phyloP scores from a whole-genome alignment of 2,113 vertebrate genomes.

The Neopipo cinnamomea region DNA sequence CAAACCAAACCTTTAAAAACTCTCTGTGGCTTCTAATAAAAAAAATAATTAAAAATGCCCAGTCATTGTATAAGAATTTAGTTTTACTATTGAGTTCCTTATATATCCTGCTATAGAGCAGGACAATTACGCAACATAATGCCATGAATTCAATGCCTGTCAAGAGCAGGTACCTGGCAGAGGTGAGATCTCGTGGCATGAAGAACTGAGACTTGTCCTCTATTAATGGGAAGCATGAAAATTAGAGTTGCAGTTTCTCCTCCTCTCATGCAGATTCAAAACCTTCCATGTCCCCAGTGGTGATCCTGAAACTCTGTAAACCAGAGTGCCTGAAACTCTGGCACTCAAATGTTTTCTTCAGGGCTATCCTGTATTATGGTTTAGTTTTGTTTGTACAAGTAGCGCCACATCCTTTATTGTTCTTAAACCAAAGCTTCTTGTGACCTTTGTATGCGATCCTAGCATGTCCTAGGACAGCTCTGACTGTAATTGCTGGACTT shows the following conservation, averaged over 20 bases:
- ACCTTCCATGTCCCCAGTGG: background rate
- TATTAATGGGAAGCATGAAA: background rate
- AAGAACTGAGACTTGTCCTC: background rate
- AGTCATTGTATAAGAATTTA: background rate
- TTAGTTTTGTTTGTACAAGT: background rate
- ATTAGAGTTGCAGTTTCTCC: background rate
- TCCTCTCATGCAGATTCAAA: background rate
- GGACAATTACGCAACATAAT: background rate
- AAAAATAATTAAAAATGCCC: background rate
- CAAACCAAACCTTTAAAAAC: background rate
- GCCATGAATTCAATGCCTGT: background rate
- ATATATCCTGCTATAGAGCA: background rate
- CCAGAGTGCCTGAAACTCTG: background rate
- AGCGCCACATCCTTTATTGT: background rate
- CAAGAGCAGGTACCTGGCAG: background rate
- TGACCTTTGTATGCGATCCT: background rate
- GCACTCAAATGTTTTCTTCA: background rate
- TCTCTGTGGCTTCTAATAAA: background rate
- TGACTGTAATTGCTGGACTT: background rate
- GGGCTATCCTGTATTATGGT: background rate
- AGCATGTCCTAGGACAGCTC: background rate
- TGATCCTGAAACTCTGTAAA: background rate
- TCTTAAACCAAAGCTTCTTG: background rate
- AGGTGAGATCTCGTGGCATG: background rate
- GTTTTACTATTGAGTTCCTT: background rate